Evolutionary conservation across 2,797 vertebrate species (phyloP).

Genomic region (Myotis planiceps): DNA sequence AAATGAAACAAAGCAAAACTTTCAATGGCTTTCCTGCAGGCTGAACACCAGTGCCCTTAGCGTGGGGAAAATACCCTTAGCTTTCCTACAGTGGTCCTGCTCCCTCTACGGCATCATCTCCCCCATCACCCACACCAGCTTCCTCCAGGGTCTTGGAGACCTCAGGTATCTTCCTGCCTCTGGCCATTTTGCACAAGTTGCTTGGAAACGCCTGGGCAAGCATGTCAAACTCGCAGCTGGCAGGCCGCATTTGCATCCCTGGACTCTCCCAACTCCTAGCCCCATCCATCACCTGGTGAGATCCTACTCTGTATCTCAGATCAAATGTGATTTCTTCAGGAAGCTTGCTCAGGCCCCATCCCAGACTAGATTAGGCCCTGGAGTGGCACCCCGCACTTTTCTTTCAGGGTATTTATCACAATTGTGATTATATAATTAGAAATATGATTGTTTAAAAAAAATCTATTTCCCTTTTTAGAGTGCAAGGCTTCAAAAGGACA

Average conservation of each 20-base stretch:
- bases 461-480: not conserved
- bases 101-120: not conserved
- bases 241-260: not conserved
- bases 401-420: not conserved
- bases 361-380: not conserved
- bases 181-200: not conserved
- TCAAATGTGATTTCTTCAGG: not conserved
- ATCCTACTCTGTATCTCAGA: not conserved
- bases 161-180: not conserved
- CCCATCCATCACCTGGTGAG: not conserved
- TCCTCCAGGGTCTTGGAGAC: not conserved
- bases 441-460: not conserved
- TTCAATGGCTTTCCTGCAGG: not conserved
- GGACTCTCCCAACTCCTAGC: not conserved
- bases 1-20: not conserved
- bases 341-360: not conserved
- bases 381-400: not conserved
- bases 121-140: not conserved
- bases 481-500: not conserved
- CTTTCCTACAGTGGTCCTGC: not conserved
- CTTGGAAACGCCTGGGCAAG: too few species aligned
- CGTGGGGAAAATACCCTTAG: not conserved
- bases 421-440: not conserved
- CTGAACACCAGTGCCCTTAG: not conserved
- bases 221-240: too few species aligned